phyloP scores from a whole-genome alignment of 2,888 invertebrate species.

The Quadroppia sp. region DNA sequence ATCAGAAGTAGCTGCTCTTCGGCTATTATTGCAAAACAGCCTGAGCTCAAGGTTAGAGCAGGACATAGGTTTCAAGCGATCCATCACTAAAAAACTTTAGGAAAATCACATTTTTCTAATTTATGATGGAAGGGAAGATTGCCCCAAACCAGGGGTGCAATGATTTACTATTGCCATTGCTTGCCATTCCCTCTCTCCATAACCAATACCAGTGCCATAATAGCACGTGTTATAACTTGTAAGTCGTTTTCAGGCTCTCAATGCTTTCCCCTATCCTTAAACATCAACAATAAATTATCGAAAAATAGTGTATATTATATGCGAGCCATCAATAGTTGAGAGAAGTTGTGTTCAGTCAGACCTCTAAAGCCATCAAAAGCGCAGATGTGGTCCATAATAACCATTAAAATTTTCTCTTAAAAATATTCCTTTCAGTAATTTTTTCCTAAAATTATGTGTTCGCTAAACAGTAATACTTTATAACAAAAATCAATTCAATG shows the following conservation, averaged over 20 bases:
- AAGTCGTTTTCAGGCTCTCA: conserved; percentile 22
- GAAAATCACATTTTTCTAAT: conserved; percentile 37
- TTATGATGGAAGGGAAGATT: conserved; percentile 32
- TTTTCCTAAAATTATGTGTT: conserved; percentile 21
- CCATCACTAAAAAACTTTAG: conserved; percentile 36
- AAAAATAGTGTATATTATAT: conserved; percentile 31
- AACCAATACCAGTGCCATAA: conserved; percentile 11
- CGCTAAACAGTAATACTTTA: not conserved
- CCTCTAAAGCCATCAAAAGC: conserved; percentile 35
- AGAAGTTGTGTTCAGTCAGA: conserved; percentile 18
- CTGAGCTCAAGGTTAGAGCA: conserved; percentile 24
- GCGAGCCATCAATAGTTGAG: conserved; percentile 26
- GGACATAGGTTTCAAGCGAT: conserved; percentile 37
- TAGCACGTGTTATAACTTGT: conserved; percentile 35
- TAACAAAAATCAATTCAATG: conserved; percentile 23
- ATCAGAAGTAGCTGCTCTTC: conserved; percentile 32
- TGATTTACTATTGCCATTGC: conserved; percentile 35
- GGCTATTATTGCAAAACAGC: conserved; percentile 32
- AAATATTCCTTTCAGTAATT: not conserved
- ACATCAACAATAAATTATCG: conserved; percentile 38
- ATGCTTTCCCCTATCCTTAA: conserved; percentile 13
- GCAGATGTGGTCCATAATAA: conserved; percentile 36
- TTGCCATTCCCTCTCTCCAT: not conserved
- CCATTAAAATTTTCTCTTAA: conserved; percentile 27
- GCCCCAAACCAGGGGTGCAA: conserved; percentile 30